Percentiles rank a stretch among this genome's conserved stretches.
phyloP scores from a whole-genome alignment of 2,888 invertebrate species.

The Hanleya hanleyi region DNA sequence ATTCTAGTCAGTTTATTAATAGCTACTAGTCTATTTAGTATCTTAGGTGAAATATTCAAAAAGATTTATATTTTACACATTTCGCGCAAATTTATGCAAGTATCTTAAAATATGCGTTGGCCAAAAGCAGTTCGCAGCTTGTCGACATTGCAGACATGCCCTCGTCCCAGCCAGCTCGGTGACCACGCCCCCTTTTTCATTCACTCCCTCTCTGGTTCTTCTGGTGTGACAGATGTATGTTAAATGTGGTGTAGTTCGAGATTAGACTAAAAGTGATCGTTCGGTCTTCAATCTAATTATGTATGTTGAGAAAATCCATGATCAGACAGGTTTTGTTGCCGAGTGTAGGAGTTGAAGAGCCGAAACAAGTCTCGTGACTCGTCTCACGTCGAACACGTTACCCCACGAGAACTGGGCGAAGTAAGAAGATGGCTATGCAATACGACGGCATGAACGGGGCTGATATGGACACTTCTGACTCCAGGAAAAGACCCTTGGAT shows the following conservation, averaged over 20 bases:
- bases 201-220: background rate
- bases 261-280: background rate
- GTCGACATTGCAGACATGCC: background rate
- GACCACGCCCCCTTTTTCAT: slow-evolving; percentile 6
- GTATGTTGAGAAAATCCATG: background rate
- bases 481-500: slow-evolving; percentile 73
- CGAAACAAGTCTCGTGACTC: slow-evolving; percentile 55
- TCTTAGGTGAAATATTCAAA: background rate
- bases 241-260: background rate
- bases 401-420: slow-evolving; percentile 70
- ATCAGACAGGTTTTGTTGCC: slow-evolving; percentile 1
- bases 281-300: slow-evolving; percentile 1
- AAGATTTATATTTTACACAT: background rate
- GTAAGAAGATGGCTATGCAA: slow-evolving; percentile 66
- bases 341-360: slow-evolving; percentile 7
- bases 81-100: background rate
- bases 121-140: background rate
- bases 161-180: background rate
- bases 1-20: background rate
- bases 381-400: slow-evolving; percentile 55
- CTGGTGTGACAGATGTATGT: background rate
- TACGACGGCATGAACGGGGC: slow-evolving; percentile 69
- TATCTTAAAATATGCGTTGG: background rate
- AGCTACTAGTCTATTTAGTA: too few species aligned
- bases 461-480: slow-evolving; percentile 71